Percentiles rank a stretch among this genome's conserved stretches.
Conservation (phyloP, 1,140 invertebrate species). For the Sitobion miscanthi region DNA sequence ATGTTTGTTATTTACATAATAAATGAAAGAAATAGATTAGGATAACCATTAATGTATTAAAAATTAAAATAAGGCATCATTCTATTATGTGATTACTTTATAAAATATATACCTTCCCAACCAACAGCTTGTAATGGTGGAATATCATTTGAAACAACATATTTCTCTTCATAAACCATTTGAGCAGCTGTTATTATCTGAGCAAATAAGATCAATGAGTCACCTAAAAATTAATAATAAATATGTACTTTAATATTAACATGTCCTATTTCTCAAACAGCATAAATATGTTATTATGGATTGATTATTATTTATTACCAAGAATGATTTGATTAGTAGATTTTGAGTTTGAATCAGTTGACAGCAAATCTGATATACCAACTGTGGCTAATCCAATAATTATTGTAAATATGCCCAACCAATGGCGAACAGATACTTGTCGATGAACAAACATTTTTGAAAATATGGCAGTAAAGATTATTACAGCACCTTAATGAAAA, state of each 20-base stretch:
- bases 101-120: conserved; percentile 79
- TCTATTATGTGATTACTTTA: background rate
- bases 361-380: conserved; percentile 76
- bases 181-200: conserved; percentile 87
- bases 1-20: background rate
- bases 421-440: conserved; percentile 74
- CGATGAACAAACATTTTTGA: conserved; percentile 87
- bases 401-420: conserved; percentile 83
- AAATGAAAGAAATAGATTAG: background rate
- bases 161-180: conserved; percentile 96
- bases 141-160: conserved; percentile 80
- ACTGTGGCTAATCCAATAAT: conserved; percentile 83
- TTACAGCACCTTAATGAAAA: conserved; percentile 76
- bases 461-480: conserved; percentile 90
- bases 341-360: conserved; percentile 65
- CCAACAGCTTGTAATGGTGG: conserved; percentile 86
- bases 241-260: background rate
- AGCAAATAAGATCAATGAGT: conserved; percentile 89
- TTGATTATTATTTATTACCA: conserved; percentile 62
- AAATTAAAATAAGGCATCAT: background rate
- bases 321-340: conserved; percentile 81
- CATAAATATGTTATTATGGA: background rate
- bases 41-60: background rate
- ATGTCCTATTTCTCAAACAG: background rate
- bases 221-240: conserved; percentile 68